Percentiles rank a stretch among this genome's conserved stretches.
Conservation (phyloP, 2,797 vertebrate species). For the Helicolenus hilgendorfi region DNA sequence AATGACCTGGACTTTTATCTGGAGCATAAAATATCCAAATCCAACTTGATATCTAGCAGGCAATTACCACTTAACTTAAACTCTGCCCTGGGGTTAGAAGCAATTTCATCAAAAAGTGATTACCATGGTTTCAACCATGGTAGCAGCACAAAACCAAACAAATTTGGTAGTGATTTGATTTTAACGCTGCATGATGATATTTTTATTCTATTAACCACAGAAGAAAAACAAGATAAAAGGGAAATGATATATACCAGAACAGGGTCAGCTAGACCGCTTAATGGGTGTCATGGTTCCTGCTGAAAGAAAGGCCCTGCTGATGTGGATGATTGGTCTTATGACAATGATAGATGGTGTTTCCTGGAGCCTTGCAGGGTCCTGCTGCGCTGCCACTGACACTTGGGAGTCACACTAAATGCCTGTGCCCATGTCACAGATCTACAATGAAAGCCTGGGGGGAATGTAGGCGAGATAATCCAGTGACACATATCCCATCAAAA, state of each 20-base stretch:
- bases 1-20: slow-evolving; percentile 47
- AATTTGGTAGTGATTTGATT: neutral
- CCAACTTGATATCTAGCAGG: slow-evolving; percentile 18
- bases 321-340: slow-evolving; percentile 85
- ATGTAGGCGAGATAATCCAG: slow-evolving; percentile 79
- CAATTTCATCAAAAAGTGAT: slow-evolving; percentile 16
- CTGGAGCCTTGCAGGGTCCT: slow-evolving; percentile 78
- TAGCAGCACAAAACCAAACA: neutral
- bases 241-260: slow-evolving; percentile 55
- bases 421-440: slow-evolving; percentile 77
- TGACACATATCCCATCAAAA: slow-evolving; percentile 81
- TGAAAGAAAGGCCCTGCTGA: slow-evolving; percentile 80
- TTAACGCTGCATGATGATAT: neutral
- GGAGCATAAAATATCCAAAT: slow-evolving; percentile 16
- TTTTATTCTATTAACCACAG: slow-evolving; percentile 21
- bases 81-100: slow-evolving; percentile 36
- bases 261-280: slow-evolving; percentile 73
- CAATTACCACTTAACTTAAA: slow-evolving; percentile 49
- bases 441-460: slow-evolving; percentile 69
- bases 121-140: neutral
- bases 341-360: slow-evolving; percentile 89
- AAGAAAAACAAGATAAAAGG: slow-evolving; percentile 21
- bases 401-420: slow-evolving; percentile 84
- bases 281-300: slow-evolving; percentile 76
- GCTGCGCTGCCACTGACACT: slow-evolving; percentile 84